Conservation (phyloP, 2,888 invertebrate genomes). For the Xanthorhoe designata region DNA sequence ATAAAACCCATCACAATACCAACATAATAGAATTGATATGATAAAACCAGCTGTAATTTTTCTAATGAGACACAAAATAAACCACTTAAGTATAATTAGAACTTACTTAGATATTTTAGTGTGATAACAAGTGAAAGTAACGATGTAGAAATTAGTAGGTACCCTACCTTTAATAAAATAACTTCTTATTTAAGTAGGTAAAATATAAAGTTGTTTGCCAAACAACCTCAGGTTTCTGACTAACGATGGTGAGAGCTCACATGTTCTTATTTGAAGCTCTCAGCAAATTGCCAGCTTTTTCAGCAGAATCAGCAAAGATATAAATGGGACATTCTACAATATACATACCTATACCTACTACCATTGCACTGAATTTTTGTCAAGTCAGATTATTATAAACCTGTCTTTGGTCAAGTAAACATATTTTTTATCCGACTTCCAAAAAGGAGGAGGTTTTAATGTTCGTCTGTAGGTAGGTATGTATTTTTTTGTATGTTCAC, state of each 20-base stretch:
- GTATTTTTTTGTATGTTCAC: too few species aligned
- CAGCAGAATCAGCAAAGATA: constrained; percentile 5
- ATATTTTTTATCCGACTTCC: too few species aligned
- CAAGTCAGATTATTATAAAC: too few species aligned
- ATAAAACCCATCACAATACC: neutral
- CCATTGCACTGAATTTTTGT: too few species aligned
- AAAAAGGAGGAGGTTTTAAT: too few species aligned
- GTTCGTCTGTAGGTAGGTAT: too few species aligned
- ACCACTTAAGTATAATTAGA: neutral
- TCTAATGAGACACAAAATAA: neutral
- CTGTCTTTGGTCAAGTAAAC: too few species aligned
- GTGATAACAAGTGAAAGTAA: neutral
- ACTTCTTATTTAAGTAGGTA: neutral
- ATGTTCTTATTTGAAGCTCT: constrained; percentile 1
- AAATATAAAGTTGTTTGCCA: constrained; percentile 5
- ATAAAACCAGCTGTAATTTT: neutral
- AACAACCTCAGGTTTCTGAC: constrained; percentile 6
- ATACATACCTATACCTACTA: too few species aligned
- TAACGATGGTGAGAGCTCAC: constrained; percentile 18
- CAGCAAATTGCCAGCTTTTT: constrained; percentile 13
- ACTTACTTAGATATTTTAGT: neutral
- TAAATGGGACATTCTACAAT: too few species aligned
- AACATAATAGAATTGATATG: neutral
- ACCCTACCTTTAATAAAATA: neutral
- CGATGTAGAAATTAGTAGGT: neutral